Conservation (phyloP, 2,113 vertebrate species). For the Coregonus clupeaformis region DNA sequence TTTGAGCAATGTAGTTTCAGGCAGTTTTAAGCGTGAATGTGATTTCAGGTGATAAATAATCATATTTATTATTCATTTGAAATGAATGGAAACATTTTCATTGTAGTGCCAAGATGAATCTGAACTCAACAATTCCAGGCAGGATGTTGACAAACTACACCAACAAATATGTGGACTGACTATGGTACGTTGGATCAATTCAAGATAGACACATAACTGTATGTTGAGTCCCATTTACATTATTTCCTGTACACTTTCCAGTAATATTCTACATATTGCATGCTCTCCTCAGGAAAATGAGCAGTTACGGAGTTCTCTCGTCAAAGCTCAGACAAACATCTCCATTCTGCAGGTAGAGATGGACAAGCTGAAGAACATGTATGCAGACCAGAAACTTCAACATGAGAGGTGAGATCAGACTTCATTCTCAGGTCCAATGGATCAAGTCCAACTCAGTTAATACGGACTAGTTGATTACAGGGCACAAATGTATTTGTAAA, state of each 20-base stretch:
- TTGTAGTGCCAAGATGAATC: constrained; percentile 65
- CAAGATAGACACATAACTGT: too few relatives aligned
- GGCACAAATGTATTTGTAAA: not conserved
- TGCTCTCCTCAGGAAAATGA: constrained; percentile 68
- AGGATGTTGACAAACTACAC: constrained; percentile 64
- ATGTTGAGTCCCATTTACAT: not conserved
- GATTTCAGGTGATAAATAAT: not conserved
- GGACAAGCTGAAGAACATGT: constrained; percentile 72
- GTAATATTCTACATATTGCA: not conserved
- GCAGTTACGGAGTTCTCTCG: constrained; percentile 48
- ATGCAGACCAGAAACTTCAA: constrained; percentile 55
- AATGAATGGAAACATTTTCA: constrained; percentile 1
- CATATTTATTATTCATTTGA: not conserved
- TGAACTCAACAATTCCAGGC: constrained; percentile 49
- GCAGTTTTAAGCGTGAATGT: too few relatives aligned
- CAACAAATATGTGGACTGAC: constrained; percentile 56
- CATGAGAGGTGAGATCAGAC: constrained; percentile 58
- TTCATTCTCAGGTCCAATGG: not conserved
- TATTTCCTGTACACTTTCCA: not conserved
- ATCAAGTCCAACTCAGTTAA: not conserved
- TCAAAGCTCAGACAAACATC: constrained; percentile 54
- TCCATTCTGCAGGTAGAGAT: constrained; percentile 69
- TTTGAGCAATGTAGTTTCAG: too few relatives aligned
- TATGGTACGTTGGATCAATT: constrained; percentile 46
- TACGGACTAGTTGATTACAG: not conserved